These are phyloP conservation scores for Oedothorax gibbosus DNA, from an alignment of 1,140 invertebrate genomes.

Conservation along the genomic window DNA sequence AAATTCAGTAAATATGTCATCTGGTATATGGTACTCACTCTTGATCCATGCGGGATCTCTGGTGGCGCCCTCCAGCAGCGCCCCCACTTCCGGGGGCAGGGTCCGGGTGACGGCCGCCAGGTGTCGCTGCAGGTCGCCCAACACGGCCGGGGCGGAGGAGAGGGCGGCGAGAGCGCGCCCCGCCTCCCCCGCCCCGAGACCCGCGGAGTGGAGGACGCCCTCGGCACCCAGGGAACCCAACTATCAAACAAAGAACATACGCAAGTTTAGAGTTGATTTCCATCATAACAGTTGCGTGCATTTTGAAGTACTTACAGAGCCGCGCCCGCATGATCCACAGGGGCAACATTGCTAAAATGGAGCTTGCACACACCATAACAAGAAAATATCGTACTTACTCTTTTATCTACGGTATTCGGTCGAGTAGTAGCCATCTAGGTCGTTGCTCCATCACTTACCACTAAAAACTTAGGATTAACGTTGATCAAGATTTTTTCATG, in stretches of 20 bases:
- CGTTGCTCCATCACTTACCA: no score
- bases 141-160: slow-evolving; percentile 48
- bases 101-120: slow-evolving; percentile 40
- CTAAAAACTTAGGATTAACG: no score
- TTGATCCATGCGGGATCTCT: slow-evolving; percentile 51
- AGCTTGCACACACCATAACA: no score
- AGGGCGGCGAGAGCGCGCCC: slow-evolving; percentile 44
- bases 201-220: slow-evolving; percentile 59
- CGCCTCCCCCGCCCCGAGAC: slow-evolving; percentile 43
- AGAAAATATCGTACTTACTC: no score
- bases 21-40: slow-evolving; percentile 49
- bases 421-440: no score
- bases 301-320: no score
- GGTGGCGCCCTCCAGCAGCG: slow-evolving; percentile 45
- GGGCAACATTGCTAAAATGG: no score
- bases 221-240: slow-evolving; percentile 56
- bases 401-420: no score
- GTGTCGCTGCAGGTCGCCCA: slow-evolving; percentile 56
- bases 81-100: slow-evolving; percentile 51
- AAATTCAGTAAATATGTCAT: not conserved
- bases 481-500: no score
- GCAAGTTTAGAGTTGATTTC: no score
- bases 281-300: no score
- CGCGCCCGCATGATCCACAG: no score
- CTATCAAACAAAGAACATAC: slow-evolving; percentile 13